Percentiles rank a stretch among this genome's conserved stretches.
phyloP scores from a whole-genome alignment of 37 sponge, comb jelly and placozoan genomes.

The Eunapius fragilis region DNA sequence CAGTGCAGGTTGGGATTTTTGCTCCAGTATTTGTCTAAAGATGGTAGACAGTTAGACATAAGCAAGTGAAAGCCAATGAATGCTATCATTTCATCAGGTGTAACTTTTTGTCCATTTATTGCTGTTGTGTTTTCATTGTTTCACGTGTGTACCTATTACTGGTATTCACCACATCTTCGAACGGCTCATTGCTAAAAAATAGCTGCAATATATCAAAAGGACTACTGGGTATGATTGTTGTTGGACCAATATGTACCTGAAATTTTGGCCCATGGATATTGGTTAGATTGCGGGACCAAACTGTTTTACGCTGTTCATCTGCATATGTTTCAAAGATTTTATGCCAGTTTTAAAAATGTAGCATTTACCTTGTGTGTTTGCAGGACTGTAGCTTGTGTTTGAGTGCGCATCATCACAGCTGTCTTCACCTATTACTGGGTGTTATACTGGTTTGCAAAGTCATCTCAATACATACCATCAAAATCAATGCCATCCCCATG shows the following conservation, averaged over 20 bases:
- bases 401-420: no score
- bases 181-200: conserved; percentile 5
- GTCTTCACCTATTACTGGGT: no score
- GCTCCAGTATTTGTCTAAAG: conserved; percentile 24
- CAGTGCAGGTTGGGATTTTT: background rate
- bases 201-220: conserved; percentile 12
- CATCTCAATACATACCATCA: no score
- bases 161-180: conserved; percentile 15
- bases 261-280: background rate
- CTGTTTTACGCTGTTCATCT: background rate
- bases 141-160: conserved; percentile 27
- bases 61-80: conserved; percentile 2
- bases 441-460: no score
- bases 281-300: conserved; percentile 5
- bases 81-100: conserved; percentile 19
- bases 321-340: background rate
- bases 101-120: conserved; percentile 8
- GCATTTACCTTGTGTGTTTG: no score
- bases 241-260: conserved; percentile 18
- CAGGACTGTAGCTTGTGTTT: no score
- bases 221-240: background rate
- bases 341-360: no score
- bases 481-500: no score
- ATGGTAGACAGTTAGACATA: background rate
- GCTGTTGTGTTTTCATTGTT: background rate